Evolutionary conservation across 1,140 invertebrate genomes (phyloP), one percentile per base, ranked within the genome.

Genomic region (Ips nitidus): DNA sequence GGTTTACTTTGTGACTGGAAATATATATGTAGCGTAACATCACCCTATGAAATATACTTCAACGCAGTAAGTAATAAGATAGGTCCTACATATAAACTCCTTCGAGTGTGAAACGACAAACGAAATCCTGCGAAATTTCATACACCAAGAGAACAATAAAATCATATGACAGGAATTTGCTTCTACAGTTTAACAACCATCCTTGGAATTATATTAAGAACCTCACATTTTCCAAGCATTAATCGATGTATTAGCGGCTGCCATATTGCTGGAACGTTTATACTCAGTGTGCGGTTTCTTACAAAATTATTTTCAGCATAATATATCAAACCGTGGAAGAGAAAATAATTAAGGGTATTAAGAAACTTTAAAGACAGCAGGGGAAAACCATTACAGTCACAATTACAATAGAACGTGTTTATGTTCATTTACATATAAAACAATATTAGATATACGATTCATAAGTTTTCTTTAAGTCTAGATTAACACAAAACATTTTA

Each of bases 51-150:
- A 59, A 59, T 59, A 59, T 59, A 41, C 42, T 59, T 59, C 57
- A 59, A 59, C 57, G 41, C 41, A 42, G 57, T 8, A 59, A 59
- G 39, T 59, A 59, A 59, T 59, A 59, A 59, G 57, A 59, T 59
- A 59, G 57, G 57, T 8, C 41, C 39, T 59, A 42, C 41, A 59
- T 37, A 59, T 41, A 59, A 59, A 56, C n/a, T 37, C 41, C 57
- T 6, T 59, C 57, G 42, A 59, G 39, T 59, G 41, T 59, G 41
- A 59, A 59, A 59, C n/a, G 57, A 59, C 41, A 59, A 59, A 59
- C 57, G 57, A 41, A 59, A 56, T 56, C 38, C 53, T 56, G 53
- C 53, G 7, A 56, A 56, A 59, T 59, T 59, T 59, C 39, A 59
- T 59, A 7, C 41, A 41, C 42, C 57, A 50, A 22, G 3, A 8